Conservation (phyloP, 2,113 vertebrate genomes). For the Gopherus flavomarginatus region DNA sequence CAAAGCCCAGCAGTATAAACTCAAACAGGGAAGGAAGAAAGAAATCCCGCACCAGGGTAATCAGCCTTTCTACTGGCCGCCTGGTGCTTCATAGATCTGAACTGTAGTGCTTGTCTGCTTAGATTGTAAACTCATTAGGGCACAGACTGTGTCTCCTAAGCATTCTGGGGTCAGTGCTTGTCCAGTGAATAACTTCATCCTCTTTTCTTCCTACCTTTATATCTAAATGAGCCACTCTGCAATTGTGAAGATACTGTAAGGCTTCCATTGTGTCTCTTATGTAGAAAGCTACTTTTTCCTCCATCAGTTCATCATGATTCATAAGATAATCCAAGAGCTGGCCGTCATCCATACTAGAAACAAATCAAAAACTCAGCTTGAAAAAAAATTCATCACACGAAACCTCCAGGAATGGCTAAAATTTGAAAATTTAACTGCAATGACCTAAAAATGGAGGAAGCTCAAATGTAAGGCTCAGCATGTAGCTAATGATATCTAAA, state of each 20-base stretch:
- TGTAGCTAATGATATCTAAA: slow-evolving; percentile 12
- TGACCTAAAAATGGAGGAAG: slow-evolving; percentile 44
- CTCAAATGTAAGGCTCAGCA: background rate
- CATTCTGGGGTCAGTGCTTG: background rate
- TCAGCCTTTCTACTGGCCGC: background rate
- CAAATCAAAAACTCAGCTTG: background rate
- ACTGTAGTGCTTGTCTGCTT: background rate
- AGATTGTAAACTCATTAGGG: background rate
- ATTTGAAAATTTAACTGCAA: slow-evolving; percentile 14
- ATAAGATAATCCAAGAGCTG: slow-evolving; percentile 95
- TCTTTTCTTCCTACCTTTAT: slow-evolving; percentile 87
- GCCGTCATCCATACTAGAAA: slow-evolving; percentile 91
- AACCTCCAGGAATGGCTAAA: background rate
- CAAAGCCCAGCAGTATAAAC: background rate
- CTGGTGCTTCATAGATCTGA: background rate
- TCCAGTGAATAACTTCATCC: background rate
- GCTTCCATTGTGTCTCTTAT: slow-evolving; percentile 94
- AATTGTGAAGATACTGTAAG: slow-evolving; percentile 96
- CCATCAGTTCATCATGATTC: slow-evolving; percentile 96
- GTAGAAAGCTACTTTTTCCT: slow-evolving; percentile 96
- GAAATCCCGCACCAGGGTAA: background rate
- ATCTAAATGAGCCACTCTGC: slow-evolving; percentile 94
- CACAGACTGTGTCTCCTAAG: background rate
- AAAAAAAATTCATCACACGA: background rate
- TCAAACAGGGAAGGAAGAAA: background rate